A percentile compares a stretch with the other conserved stretches of the same genome.
Conservation (phyloP, 2,113 vertebrate genomes). For the Ptyas mucosa region DNA sequence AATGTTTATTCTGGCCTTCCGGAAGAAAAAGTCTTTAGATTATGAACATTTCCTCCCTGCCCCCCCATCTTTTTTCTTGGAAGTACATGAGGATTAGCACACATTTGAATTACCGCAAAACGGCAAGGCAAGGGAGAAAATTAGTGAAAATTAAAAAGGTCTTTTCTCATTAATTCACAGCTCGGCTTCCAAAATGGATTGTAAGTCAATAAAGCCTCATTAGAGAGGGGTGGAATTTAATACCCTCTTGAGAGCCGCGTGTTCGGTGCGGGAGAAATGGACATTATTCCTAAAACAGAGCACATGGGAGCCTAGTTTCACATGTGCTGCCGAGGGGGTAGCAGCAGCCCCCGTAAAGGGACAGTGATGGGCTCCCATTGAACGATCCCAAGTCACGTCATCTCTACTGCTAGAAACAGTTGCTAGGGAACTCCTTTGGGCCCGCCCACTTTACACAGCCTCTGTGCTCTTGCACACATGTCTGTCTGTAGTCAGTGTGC, state of each 20-base stretch:
- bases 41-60: fast-evolving
- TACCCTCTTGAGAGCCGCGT: too few species aligned
- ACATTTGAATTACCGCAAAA: neutral
- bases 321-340: too few species aligned
- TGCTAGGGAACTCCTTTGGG: neutral
- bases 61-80: too few species aligned
- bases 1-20: neutral
- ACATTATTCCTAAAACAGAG: neutral
- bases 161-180: neutral
- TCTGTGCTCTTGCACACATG: neutral
- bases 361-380: neutral
- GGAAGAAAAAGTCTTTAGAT: neutral
- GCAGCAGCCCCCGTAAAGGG: neutral
- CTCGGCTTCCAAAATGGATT: neutral
- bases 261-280: neutral
- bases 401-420: neutral
- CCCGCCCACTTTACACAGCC: neutral
- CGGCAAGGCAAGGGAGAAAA: neutral
- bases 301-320: neutral
- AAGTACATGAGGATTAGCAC: neutral
- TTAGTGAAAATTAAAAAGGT: constrained; percentile 4
- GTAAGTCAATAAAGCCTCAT: neutral
- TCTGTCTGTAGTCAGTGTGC: neutral
- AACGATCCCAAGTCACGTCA: too few species aligned
- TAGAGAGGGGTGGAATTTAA: neutral